Evolutionary conservation across 2,888 invertebrate species (phyloP).

Genomic region (Agriopis leucophaearia): DNA sequence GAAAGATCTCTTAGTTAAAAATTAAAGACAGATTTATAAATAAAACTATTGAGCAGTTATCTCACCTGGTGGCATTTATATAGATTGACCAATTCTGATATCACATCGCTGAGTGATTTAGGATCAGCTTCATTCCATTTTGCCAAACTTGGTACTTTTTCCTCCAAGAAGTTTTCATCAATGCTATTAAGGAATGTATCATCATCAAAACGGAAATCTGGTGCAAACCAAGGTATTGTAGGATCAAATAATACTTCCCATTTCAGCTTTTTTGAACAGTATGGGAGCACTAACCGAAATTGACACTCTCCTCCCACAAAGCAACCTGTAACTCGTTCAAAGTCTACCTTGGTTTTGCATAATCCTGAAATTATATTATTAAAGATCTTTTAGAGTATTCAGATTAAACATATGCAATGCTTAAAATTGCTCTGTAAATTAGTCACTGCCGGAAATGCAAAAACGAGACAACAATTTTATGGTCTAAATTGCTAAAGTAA

Average conservation of each 20-base stretch:
- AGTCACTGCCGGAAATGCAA: no score
- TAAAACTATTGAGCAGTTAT: slow-evolving; percentile 1
- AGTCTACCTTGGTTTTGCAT: slow-evolving; percentile 79
- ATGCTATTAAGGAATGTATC: slow-evolving; percentile 88
- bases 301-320: slow-evolving; percentile 78
- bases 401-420: not conserved
- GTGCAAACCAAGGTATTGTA: slow-evolving; percentile 88
- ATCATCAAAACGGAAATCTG: slow-evolving; percentile 92
- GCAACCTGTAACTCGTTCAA: slow-evolving; percentile 73
- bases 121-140: slow-evolving; percentile 89
- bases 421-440: no score
- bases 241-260: slow-evolving; percentile 91
- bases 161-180: slow-evolving; percentile 82
- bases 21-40: no score
- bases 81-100: slow-evolving; percentile 87
- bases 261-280: slow-evolving; percentile 88
- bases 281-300: slow-evolving; percentile 89
- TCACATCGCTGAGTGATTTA: slow-evolving; percentile 86
- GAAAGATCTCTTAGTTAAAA: no score
- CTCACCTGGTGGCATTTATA: slow-evolving; percentile 89
- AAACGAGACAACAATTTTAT: no score
- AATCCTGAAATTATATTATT: slow-evolving; percentile 63
- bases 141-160: slow-evolving; percentile 86
- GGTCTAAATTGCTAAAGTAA: no score
- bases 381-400: not conserved